Evolutionary conservation across 1,140 invertebrate species (phyloP).

Genomic region (Cepaea nemoralis): DNA sequence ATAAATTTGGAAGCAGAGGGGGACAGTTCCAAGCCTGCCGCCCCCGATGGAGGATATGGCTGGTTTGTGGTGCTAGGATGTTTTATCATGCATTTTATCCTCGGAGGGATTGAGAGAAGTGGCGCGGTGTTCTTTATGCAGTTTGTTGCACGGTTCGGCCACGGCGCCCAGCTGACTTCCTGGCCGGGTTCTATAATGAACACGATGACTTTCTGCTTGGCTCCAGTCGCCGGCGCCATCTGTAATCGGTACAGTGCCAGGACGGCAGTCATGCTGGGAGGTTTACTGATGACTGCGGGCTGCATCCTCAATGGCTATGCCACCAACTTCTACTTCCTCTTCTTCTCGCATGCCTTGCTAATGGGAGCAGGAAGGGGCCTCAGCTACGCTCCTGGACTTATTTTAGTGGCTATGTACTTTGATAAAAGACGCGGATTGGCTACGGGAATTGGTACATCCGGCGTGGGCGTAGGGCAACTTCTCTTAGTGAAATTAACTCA

Average conservation of each 20-base stretch:
- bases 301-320: conserved; percentile 85
- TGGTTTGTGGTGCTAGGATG: no score
- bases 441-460: conserved; percentile 65
- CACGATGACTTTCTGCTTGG: conserved; percentile 71
- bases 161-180: conserved; percentile 55
- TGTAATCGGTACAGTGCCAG: conserved; percentile 89
- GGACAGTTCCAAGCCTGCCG: no score
- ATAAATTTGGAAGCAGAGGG: no score
- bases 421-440: conserved; percentile 59
- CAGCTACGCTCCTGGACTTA: conserved; percentile 52
- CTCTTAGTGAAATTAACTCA: conserved; percentile 65
- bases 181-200: conserved; percentile 59
- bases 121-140: conserved; percentile 59
- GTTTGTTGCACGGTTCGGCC: conserved; percentile 48
- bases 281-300: conserved; percentile 80
- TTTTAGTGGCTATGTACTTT: conserved; percentile 66
- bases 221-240: conserved; percentile 91
- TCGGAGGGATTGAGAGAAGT: conserved; percentile 61
- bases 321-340: conserved; percentile 82
- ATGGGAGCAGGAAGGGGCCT: conserved; percentile 64
- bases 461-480: conserved; percentile 67
- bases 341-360: conserved; percentile 85
- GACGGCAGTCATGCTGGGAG: conserved; percentile 85
- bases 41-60: no score
- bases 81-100: no score